Conservation (phyloP, 2,888 invertebrate genomes). For the Cenopis cana region DNA sequence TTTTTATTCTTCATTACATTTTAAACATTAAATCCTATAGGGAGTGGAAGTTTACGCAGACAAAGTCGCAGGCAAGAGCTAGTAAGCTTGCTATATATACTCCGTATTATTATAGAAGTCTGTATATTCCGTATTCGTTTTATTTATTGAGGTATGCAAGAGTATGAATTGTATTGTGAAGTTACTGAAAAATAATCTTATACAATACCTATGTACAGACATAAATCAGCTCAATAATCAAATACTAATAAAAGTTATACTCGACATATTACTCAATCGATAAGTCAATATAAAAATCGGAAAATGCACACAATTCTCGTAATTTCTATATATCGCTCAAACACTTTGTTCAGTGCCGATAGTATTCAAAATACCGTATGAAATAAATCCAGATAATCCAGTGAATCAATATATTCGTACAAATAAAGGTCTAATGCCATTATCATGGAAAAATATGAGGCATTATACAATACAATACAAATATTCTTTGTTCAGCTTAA, state of each 20-base stretch:
- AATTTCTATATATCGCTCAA: not conserved
- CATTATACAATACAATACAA: no score
- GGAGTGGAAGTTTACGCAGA: no score
- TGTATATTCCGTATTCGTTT: no score
- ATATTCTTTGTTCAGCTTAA: no score
- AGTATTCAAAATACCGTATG: slow-evolving; percentile 2
- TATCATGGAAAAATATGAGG: slow-evolving; percentile 7
- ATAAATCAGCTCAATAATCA: not conserved
- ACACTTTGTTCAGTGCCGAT: slow-evolving; percentile 11
- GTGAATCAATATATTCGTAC: slow-evolving; percentile 17
- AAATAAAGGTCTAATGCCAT: slow-evolving; percentile 2
- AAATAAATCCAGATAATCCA: not conserved
- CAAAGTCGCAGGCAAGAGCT: no score
- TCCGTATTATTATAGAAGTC: no score
- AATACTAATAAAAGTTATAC: not conserved
- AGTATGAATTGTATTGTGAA: no score
- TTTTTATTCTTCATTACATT: no score
- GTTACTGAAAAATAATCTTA: not conserved
- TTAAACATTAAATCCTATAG: no score
- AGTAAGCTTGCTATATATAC: no score
- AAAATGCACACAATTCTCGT: not conserved
- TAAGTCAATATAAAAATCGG: not conserved
- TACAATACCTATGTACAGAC: not conserved
- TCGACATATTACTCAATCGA: not conserved
- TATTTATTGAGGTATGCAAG: no score